These are phyloP conservation scores for Erebia palarica DNA, from an alignment of 2,888 invertebrate genomes.

Conservation along the genomic window DNA sequence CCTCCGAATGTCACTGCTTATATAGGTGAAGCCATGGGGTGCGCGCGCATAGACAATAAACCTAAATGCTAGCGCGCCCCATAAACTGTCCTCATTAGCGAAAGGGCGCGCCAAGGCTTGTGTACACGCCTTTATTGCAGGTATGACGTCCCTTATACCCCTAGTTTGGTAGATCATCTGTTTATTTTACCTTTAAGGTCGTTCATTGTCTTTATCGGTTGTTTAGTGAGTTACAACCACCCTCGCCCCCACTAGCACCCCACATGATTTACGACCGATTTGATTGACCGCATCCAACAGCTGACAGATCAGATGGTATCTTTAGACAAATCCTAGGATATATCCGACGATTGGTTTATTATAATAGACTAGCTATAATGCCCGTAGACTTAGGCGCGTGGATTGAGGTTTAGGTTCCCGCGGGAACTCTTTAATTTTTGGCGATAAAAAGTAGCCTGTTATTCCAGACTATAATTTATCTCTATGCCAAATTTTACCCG, in stretches of 20 bases:
- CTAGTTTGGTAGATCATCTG: conserved; percentile 74
- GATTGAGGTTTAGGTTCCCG: no score
- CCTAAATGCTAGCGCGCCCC: conserved; percentile 72
- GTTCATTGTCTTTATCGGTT: conserved; percentile 70
- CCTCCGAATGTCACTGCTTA: conserved; percentile 60
- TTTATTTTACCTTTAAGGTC: conserved; percentile 75
- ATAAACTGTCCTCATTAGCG: conserved; percentile 79
- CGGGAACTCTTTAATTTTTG: no score
- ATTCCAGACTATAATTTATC: no score
- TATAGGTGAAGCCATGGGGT: conserved; percentile 63
- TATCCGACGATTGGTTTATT: no score
- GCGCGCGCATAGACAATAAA: conserved; percentile 79
- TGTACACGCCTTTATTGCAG: conserved; percentile 73
- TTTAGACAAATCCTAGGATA: not conserved
- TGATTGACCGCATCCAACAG: not conserved
- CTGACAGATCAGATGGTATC: not conserved
- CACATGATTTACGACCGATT: conserved; percentile 2
- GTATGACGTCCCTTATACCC: conserved; percentile 49
- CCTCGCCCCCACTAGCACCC: not conserved
- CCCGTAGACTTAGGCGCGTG: no score
- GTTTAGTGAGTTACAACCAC: conserved; percentile 54
- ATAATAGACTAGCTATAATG: no score
- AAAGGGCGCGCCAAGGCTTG: conserved; percentile 72
- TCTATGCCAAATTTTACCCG: no score
- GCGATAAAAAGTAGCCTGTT: no score